Base-by-base conservation (phyloP, 2,797 vertebrate genomes). In the Sphenodon punctatus region DNA sequence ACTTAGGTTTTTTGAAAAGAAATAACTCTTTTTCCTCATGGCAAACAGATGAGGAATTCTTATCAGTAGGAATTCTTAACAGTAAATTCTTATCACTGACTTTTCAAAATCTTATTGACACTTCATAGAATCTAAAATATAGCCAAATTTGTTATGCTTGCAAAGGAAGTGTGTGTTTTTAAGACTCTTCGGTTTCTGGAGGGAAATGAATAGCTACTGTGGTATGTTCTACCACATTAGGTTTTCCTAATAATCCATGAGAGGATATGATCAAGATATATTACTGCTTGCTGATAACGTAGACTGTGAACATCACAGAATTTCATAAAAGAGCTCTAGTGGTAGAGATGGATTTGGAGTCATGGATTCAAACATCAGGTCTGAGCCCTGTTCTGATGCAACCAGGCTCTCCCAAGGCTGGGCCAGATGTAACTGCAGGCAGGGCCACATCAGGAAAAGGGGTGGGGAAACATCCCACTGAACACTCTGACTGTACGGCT, bases 241-340 rank as follows among this genome's bases (percentile, higher is more conserved):
- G 80, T 84, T 92, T 93, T 82, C 85, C 71, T 93, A 92, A 91
- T 88, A 94, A 90, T 91, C 90, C 78, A 85, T 84, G 72, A 80
- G 79, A 83, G 71, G 78, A 64, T 79, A 66, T 85, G 89, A 93
- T 91, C 79, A 91, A 89, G 92, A 92, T 92, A 78, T 92, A 78
- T 90, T 90, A 87, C 84, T 78, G 84, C 43, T 63, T 88, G 77
- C 73, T 36, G 0, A 23, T 73, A 60, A 65, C 36, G 59, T 61
- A 66, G 66, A 36, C 34, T 82, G 41, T 68, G 84, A 78, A 92
- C 20, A 0, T 85, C 82, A 65, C 82, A 10, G 17, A 78, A 76
- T 89, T 89, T 82, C 68, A 53, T 67, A 75, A 55, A 84, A 74
- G 27, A 86, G 56, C 64, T 70, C 73, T 81, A 66, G 60, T 48